phyloP scores from a whole-genome alignment of 2,888 invertebrate genomes.

The Athalia rosae region DNA sequence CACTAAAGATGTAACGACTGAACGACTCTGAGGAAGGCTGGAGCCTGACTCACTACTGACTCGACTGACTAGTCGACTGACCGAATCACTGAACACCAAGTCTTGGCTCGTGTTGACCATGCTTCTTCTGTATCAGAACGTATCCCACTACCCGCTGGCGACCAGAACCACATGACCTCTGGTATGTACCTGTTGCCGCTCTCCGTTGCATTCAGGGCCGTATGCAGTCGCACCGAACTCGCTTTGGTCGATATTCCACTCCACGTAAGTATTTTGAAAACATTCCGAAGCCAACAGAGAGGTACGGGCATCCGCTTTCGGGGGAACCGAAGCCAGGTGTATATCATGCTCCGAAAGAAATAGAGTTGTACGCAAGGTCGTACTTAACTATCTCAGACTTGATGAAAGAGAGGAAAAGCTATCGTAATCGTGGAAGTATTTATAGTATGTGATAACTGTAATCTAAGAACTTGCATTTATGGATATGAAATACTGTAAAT shows the following conservation, averaged over 20 bases:
- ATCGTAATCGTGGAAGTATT: too few relatives aligned
- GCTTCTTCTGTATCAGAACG: conserved; percentile 29
- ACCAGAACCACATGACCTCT: conserved; percentile 29
- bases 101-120: conserved; percentile 26
- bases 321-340: too few relatives aligned
- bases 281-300: too few relatives aligned
- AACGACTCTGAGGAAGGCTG: conserved; percentile 20
- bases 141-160: conserved; percentile 20
- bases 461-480: too few relatives aligned
- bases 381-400: too few relatives aligned
- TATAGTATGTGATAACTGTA: too few relatives aligned
- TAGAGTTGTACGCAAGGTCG: too few relatives aligned
- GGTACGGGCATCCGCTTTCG: too few relatives aligned
- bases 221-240: conserved; percentile 27
- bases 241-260: neutral
- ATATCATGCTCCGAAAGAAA: too few relatives aligned
- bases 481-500: too few relatives aligned
- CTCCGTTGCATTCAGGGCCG: conserved; percentile 35
- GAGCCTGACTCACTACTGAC: conserved; percentile 24
- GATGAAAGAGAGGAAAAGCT: too few relatives aligned
- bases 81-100: neutral
- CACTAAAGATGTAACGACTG: conserved; percentile 3
- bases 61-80: conserved; percentile 30
- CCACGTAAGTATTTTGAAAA: neutral
- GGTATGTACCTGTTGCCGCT: conserved; percentile 40